Percentiles rank a stretch among this genome's conserved stretches.
Evolutionary conservation across 2,797 vertebrate species (phyloP).

Genomic region (Pangasius sanitwongsei): DNA sequence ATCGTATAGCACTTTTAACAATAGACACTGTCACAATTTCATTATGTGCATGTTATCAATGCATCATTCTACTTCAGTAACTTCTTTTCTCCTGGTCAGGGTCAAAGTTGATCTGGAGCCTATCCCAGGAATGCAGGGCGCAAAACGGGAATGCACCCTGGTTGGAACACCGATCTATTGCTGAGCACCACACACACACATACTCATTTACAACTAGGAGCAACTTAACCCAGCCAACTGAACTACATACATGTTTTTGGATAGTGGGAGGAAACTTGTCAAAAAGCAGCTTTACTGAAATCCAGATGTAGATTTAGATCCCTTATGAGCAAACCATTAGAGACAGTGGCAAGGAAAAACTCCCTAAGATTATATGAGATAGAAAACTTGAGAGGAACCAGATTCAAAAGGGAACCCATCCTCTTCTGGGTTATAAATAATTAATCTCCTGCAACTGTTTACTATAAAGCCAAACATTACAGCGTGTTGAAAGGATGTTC

Average conservation of each 20-base stretch:
- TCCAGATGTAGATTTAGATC: not conserved
- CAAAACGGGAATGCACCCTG: not conserved
- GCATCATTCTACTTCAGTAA: not conserved
- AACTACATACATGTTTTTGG: not conserved
- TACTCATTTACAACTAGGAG: not conserved
- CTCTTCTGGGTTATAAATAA: not conserved
- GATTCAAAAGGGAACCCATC: not conserved
- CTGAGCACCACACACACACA: not conserved
- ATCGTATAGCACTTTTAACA: not conserved
- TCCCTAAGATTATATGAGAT: not conserved
- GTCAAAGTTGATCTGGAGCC: not conserved
- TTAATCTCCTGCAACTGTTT: not conserved
- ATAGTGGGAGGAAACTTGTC: not conserved
- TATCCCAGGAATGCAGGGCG: not conserved
- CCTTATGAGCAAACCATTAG: not conserved
- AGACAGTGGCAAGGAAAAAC: not conserved
- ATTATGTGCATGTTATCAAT: not conserved
- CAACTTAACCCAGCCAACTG: not conserved
- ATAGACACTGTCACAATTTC: not conserved
- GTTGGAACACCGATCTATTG: not conserved
- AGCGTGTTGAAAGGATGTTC: not conserved
- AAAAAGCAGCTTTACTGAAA: not conserved
- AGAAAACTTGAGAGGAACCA: not conserved
- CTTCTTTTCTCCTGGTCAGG: not conserved
- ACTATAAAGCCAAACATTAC: not conserved